Percentiles rank a stretch among this genome's conserved stretches.
These are phyloP conservation scores for Drosophila setifemur DNA, from an alignment of 1,140 invertebrate genomes.

Conservation along the genomic window DNA sequence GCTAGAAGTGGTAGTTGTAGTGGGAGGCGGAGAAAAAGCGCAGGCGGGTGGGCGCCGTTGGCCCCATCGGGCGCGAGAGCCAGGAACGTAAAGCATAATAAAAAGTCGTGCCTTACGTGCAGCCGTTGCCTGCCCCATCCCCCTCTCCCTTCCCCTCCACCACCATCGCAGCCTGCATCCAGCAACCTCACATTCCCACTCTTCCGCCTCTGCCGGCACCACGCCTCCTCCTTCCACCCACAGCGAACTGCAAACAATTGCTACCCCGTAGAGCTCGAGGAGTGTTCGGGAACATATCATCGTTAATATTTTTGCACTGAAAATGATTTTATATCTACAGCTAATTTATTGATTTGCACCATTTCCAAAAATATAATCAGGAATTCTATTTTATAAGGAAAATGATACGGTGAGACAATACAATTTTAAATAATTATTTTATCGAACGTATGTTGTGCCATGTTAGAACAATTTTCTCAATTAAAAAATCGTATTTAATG, in stretches of 20 bases:
- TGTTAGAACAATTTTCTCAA: too few species aligned
- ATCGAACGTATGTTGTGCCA: too few species aligned
- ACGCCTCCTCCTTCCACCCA: conserved; percentile 6
- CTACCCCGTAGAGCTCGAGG: not conserved
- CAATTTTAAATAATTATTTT: too few species aligned
- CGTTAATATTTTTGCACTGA: too few species aligned
- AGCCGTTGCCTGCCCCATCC: conserved; percentile 41
- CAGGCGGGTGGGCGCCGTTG: conserved; percentile 76
- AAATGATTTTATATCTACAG: not conserved
- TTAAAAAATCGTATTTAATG: too few species aligned
- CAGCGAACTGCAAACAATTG: conserved; percentile 20
- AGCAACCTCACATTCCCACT: too few species aligned
- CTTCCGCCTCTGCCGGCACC: too few species aligned
- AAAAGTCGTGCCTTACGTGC: conserved; percentile 78
- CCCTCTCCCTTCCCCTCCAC: not conserved
- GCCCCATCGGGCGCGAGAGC: conserved; percentile 55
- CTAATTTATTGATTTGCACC: too few species aligned
- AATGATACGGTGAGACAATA: too few species aligned
- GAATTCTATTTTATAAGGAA: too few species aligned
- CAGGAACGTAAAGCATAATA: conserved; percentile 76
- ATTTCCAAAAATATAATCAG: too few species aligned
- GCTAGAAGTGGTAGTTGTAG: not conserved
- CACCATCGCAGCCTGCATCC: not conserved
- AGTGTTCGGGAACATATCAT: not conserved
- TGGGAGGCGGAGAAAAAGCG: conserved; percentile 51